Evolutionary conservation across 2,113 vertebrate genomes (phyloP), one percentile per base, ranked within the genome.

Genomic region (Grus americana): DNA sequence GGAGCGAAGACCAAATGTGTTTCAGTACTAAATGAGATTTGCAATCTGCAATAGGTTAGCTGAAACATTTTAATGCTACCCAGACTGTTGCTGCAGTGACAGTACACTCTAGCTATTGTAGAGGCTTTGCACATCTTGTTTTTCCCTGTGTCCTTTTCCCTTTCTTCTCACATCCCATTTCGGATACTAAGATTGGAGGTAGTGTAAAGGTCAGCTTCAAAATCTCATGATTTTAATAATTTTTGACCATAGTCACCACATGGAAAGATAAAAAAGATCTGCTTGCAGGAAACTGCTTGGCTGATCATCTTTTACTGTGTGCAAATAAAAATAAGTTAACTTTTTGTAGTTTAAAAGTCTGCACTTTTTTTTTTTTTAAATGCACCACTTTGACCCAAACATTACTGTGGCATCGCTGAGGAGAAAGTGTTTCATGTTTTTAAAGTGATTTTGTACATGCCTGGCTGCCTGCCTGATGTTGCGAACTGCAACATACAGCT

Each of bases 401-500:
- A 0, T 15, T 32, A 9, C 42, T 12, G 9, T 42, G 61, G 44
- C 55, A 38, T 82, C 0, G 0, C 72, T 80, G 8, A 29, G 72
- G 72, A 86, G 72, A 68, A 94, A 59, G 67, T 15, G n/a, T 63
- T 59, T 75, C 12, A 24, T 2, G 5, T n/a, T 88, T 72, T n/a
- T 59, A 2, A 85, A 87, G 65, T 79, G 65, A 70, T 55, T 91
- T 76, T 40, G 59, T 61, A 27, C 32, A n/a, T 50, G 79, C 67
- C 49, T 87, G 76, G 83, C 91, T 91, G 55, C 65, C n/a, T 86
- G 74, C 74, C 67, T 67, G 26, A 11, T 24, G 55, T 8, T 81
- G 66, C 44, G 13, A 20, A 40, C 49, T 49, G 32, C 63, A 61
- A 34, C 23, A 24, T 79, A 22, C 71, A 86, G 90, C 91, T 86